These are phyloP conservation scores for Ormyrus thymus DNA, from an alignment of 2,888 invertebrate genomes.

Conservation along the genomic window DNA sequence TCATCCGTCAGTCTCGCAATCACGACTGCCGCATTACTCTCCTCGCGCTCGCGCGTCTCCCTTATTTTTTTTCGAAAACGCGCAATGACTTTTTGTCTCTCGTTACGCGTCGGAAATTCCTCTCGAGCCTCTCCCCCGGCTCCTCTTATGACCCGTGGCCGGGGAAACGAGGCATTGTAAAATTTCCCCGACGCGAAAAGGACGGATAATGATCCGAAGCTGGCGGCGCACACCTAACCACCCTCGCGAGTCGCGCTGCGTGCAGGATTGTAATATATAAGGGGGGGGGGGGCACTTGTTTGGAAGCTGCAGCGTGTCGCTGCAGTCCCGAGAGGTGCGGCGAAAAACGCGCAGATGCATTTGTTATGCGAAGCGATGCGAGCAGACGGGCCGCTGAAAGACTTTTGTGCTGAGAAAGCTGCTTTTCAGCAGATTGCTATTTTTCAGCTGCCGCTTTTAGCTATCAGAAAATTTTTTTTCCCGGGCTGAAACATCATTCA, in stretches of 20 bases:
- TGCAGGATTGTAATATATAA: not conserved
- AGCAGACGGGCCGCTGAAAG: not conserved
- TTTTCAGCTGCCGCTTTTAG: too few relatives aligned
- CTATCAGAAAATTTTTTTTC: too few relatives aligned
- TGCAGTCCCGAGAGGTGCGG: slow-evolving; percentile 27
- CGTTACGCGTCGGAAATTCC: slow-evolving; percentile 43
- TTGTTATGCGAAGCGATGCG: slow-evolving; percentile 4
- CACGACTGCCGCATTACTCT: slow-evolving; percentile 40
- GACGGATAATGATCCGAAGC: not conserved
- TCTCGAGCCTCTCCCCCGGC: slow-evolving; percentile 24
- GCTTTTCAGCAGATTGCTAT: too few relatives aligned
- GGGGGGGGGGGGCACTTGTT: slow-evolving; percentile 21
- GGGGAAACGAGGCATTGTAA: slow-evolving; percentile 43
- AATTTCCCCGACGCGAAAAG: slow-evolving; percentile 30
- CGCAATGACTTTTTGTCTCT: slow-evolving; percentile 54
- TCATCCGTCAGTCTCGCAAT: slow-evolving; percentile 44
- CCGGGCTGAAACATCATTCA: too few relatives aligned
- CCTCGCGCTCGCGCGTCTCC: not conserved
- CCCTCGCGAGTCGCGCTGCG: too few relatives aligned
- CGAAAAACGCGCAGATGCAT: not conserved
- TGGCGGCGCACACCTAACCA: too few relatives aligned
- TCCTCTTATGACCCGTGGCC: slow-evolving; percentile 38
- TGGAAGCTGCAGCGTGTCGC: not conserved
- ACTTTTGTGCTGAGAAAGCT: too few relatives aligned
- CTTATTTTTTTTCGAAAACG: not conserved